These are phyloP conservation scores for Chrysolina americana DNA, from an alignment of 2,888 invertebrate species.

Conservation along the genomic window DNA sequence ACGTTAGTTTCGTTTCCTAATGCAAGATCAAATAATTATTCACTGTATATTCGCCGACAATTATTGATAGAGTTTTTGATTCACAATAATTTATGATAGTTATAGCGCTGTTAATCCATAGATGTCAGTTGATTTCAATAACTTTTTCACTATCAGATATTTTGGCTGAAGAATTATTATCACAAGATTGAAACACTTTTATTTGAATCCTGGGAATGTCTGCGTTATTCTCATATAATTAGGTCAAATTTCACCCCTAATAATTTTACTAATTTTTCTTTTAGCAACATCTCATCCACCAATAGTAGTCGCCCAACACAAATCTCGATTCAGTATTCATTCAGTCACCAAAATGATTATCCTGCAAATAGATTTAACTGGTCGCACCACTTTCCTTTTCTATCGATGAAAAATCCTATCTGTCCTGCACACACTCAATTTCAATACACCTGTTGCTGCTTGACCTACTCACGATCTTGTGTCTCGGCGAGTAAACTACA, in stretches of 20 bases:
- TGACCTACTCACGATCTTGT: conserved; percentile 20
- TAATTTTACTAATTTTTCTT: background rate
- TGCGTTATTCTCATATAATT: too few species aligned
- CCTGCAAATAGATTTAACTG: conserved; percentile 10
- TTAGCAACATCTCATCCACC: background rate
- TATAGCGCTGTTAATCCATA: background rate
- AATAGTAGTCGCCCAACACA: background rate
- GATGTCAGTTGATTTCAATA: background rate
- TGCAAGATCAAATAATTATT: conserved; percentile 1
- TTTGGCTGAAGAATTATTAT: background rate
- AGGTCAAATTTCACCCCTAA: background rate
- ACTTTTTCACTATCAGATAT: background rate
- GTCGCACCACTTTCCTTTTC: conserved; percentile 26
- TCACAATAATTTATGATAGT: background rate
- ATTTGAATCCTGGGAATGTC: background rate
- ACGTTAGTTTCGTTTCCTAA: conserved; percentile 20
- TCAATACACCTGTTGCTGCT: conserved; percentile 28
- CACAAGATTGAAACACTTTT: background rate
- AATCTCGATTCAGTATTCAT: background rate
- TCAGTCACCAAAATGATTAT: background rate
- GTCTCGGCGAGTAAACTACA: conserved; percentile 1
- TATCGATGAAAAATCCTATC: background rate
- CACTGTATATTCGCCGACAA: conserved; percentile 13
- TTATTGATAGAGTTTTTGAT: conserved; percentile 6
- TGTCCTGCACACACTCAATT: conserved; percentile 6